Evolutionary conservation across 2,888 invertebrate species (phyloP).

Genomic region (Hartigia nigra): DNA sequence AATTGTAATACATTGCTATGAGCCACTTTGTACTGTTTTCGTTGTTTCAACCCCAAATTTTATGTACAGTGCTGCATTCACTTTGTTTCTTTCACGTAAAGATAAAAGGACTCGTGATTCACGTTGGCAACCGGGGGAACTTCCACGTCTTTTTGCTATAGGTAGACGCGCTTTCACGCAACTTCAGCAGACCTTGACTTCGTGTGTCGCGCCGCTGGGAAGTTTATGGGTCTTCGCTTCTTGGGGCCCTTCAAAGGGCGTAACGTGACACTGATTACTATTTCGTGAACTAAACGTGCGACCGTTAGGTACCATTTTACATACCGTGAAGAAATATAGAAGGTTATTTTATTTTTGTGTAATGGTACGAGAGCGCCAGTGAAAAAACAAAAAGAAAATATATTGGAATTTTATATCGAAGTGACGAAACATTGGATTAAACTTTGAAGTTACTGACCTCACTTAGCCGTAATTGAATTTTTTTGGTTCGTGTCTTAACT

Average conservation of each 20-base stretch:
- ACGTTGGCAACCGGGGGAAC: background rate
- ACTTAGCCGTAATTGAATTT: background rate
- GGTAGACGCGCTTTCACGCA: conserved; percentile 24
- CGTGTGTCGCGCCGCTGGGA: conserved; percentile 43
- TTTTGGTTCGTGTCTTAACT: background rate
- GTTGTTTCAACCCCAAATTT: background rate
- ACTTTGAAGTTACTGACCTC: background rate
- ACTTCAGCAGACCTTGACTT: conserved; percentile 46
- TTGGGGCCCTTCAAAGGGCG: conserved; percentile 46
- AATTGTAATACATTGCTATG: background rate
- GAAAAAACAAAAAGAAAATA: background rate
- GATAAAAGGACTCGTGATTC: background rate
- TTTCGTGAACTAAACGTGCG: conserved; percentile 36
- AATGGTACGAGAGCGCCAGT: background rate
- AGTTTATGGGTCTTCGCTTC: conserved; percentile 46
- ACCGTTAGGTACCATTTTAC: background rate
- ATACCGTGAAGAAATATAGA: background rate
- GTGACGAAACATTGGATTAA: background rate
- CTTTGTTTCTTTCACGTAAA: background rate
- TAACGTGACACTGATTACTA: conserved; percentile 54
- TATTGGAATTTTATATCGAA: background rate
- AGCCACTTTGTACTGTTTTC: background rate
- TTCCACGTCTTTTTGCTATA: background rate
- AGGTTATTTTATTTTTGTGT: background rate
- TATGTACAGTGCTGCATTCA: background rate